A percentile compares a stretch with the other conserved stretches of the same genome.
Evolutionary conservation across 2,888 invertebrate species (phyloP).

Genomic region (Sarcophaga rosellei): DNA sequence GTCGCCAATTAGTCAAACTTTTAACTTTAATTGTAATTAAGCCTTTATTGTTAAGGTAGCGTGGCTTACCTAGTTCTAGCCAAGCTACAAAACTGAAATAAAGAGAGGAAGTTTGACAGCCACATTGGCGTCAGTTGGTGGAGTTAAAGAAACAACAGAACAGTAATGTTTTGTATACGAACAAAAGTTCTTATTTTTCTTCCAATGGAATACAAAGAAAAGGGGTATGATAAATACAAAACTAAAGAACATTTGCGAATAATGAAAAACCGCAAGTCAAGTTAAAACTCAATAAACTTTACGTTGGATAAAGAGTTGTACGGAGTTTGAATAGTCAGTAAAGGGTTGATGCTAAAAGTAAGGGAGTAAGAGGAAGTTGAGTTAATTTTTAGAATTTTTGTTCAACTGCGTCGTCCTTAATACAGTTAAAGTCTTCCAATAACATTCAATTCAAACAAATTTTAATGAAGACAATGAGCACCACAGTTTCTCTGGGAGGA

Average conservation of each 20-base stretch:
- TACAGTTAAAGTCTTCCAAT: slow-evolving; percentile 22
- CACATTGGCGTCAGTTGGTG: neutral
- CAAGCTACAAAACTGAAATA: neutral
- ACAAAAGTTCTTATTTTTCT: too few relatives aligned
- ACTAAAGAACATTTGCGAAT: neutral
- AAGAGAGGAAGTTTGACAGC: neutral
- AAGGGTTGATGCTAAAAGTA: neutral
- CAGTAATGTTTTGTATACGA: neutral
- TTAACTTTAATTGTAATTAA: slow-evolving; percentile 63
- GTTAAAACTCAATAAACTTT: slow-evolving; percentile 40
- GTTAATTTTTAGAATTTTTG: neutral
- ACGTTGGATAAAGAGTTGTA: slow-evolving; percentile 12
- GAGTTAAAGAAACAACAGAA: slow-evolving; percentile 10
- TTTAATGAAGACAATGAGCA: too few relatives aligned
- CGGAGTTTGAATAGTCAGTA: neutral
- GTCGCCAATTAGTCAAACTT: slow-evolving; percentile 57
- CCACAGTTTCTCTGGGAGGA: too few relatives aligned
- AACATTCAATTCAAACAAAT: too few relatives aligned
- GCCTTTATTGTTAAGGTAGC: slow-evolving; percentile 52
- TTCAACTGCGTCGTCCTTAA: slow-evolving; percentile 14
- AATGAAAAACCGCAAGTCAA: slow-evolving; percentile 36
- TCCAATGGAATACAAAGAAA: too few relatives aligned
- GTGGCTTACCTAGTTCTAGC: neutral
- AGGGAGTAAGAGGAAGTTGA: neutral
- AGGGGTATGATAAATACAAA: neutral